Percentiles rank a stretch among this genome's conserved stretches.
phyloP scores from a whole-genome alignment of 2,113 vertebrate species.

The Podilymbus podiceps region DNA sequence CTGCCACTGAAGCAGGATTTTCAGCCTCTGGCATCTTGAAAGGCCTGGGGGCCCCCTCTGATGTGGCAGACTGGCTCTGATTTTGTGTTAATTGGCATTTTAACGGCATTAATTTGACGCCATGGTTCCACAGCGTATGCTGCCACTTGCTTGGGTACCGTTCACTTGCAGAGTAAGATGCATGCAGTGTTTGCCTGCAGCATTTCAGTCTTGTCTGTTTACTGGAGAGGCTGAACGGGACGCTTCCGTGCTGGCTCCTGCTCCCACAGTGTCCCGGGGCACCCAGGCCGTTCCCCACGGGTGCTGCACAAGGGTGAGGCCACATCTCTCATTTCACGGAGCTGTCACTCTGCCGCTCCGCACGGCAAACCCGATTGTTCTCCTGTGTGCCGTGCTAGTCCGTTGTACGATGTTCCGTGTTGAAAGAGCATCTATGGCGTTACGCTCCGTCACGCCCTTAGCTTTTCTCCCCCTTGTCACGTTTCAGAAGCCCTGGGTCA shows the following conservation, averaged over 20 bases:
- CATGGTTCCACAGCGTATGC: background rate
- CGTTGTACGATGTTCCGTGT: accelerated
- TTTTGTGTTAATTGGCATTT: background rate
- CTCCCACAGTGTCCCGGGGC: background rate
- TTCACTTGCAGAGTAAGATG: background rate
- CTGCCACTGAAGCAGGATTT: background rate
- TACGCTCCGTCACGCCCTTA: background rate
- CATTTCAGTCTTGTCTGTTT: background rate
- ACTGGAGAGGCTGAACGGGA: background rate
- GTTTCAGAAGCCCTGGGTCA: background rate
- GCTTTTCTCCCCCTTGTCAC: background rate
- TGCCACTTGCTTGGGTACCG: background rate
- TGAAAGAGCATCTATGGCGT: accelerated
- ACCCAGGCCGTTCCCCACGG: background rate
- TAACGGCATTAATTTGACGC: background rate
- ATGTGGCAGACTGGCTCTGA: background rate
- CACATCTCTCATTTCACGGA: background rate
- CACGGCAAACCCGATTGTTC: background rate
- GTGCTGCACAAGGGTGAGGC: background rate
- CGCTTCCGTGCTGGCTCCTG: accelerated
- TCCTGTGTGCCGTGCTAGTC: background rate
- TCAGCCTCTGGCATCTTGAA: background rate
- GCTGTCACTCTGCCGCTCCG: background rate
- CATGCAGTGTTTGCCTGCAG: background rate
- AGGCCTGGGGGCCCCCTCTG: background rate